Evolutionary conservation across 2,797 vertebrate genomes (phyloP).

Genomic region (Myripristis murdjan): DNA sequence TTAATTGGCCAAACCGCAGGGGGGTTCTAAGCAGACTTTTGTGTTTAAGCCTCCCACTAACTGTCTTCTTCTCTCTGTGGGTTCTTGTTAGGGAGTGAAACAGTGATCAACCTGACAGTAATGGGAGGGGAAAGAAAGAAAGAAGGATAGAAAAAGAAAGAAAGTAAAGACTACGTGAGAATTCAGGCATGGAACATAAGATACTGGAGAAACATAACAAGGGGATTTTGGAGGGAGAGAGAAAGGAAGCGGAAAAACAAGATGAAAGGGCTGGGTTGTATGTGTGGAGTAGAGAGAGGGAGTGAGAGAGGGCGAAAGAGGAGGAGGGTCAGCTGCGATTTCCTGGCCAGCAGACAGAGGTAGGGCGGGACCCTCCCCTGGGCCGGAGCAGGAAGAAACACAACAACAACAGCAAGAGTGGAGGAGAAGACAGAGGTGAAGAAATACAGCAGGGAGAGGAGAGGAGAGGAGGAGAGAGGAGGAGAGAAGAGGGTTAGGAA

Average conservation of each 20-base stretch:
- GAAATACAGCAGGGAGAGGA: neutral
- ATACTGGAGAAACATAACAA: too few relatives aligned
- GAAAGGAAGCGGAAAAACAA: neutral
- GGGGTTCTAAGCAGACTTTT: neutral
- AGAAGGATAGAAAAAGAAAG: conserved; percentile 1
- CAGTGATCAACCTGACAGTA: neutral
- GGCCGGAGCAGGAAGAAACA: neutral
- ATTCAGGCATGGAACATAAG: too few relatives aligned
- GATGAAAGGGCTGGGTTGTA: neutral
- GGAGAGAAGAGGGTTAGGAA: neutral
- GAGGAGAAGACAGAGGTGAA: neutral
- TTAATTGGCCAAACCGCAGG: neutral
- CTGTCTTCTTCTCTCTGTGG: too few relatives aligned
- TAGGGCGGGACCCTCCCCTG: neutral
- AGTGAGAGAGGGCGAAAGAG: neutral
- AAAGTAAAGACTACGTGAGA: neutral
- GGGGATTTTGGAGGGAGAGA: neutral
- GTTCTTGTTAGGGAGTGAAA: too few relatives aligned
- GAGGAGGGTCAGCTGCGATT: neutral
- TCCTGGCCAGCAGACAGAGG: neutral
- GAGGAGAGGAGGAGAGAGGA: neutral
- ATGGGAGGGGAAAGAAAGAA: neutral
- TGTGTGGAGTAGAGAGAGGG: neutral
- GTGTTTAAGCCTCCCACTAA: neutral
- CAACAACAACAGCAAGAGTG: neutral